Percentiles rank a stretch among this genome's conserved stretches.
Conservation (phyloP, 2,888 invertebrate genomes). For the Eulithis prunata region DNA sequence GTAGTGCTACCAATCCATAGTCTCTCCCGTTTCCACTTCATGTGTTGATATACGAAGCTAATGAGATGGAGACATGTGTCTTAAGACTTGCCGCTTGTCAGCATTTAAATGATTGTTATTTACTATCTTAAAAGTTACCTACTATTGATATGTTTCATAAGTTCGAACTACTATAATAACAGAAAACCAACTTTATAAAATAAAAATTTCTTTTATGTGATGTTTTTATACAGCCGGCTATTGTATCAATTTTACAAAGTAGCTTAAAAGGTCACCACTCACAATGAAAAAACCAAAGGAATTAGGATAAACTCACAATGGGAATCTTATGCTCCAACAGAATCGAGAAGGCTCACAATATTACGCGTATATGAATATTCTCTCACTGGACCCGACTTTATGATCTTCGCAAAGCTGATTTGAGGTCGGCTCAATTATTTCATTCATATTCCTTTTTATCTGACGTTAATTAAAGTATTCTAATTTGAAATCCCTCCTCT, state of each 20-base stretch:
- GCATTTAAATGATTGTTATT: no score
- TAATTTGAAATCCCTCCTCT: conserved; percentile 57
- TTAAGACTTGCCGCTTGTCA: no score
- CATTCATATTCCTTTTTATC: conserved; percentile 54
- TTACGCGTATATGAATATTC: conserved; percentile 61
- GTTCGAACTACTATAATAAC: no score
- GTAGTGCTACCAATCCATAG: conserved; percentile 59
- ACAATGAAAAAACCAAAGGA: conserved; percentile 57
- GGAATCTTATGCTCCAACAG: conserved; percentile 51
- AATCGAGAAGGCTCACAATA: conserved; percentile 57
- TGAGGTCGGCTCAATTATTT: conserved; percentile 53
- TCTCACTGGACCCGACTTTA: conserved; percentile 52
- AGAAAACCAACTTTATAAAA: not conserved
- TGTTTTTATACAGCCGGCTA: conserved; percentile 6
- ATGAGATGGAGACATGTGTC: not conserved
- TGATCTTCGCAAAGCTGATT: conserved; percentile 59
- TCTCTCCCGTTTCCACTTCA: conserved; percentile 45
- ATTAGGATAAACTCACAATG: conserved; percentile 59
- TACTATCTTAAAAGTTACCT: no score
- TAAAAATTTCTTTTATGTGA: conserved; percentile 9
- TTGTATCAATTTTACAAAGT: conserved; percentile 23
- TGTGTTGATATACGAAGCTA: not conserved
- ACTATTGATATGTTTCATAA: no score
- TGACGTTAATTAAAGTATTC: conserved; percentile 70
- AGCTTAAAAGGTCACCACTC: conserved; percentile 50